Base-by-base conservation (phyloP, 2,888 invertebrate species). In the Deilephila elpenor region DNA sequence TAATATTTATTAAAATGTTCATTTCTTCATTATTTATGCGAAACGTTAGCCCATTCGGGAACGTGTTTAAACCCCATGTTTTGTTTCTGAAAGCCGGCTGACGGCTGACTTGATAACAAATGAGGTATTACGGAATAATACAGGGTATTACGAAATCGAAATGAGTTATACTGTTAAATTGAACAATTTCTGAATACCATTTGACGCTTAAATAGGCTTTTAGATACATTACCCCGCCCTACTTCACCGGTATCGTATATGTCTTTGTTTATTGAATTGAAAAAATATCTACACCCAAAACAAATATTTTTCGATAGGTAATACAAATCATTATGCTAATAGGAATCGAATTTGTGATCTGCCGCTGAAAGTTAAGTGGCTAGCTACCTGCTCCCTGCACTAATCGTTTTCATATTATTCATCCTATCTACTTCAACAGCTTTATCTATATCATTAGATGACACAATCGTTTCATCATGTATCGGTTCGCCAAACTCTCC, bases 1-100 rank as follows among this genome's bases (percentile, higher is more conserved):
- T 25, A 67, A 51, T 67, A 44, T 67, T 67, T 20, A 64, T 64
- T 25, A 44, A 29, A 67, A 51, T 62, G 7, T 62, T 34, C 67
- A 20, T 25, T 25, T n/a, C 25, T 51, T 37, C 67, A 67, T 67
- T 67, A 67, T 51, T 14, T 51, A 67, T 67, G 51, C 51, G 51
- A 67, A 67, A 44, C 44, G 67, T 14, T n/a, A 25, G 1, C 37
- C 44, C 17, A 11, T 44, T 67, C 25, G 11, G 67, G 44, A 56
- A 56, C 17, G 51, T 34, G 19, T 51, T 25, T 17, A 17, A 51
- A 67, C 44, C 67, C 44, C 67, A 5, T 51, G 51, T 67, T 25
- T 44, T 44, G 44, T 51, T 67, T 67, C 25, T 25, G 25, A 29
- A 44, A 29, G 1, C 60, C 1, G 17, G 67, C 25, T 25, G 67